These are phyloP conservation scores for Decapterus maruadsi DNA, from an alignment of 2,797 vertebrate genomes.

Conservation along the genomic window DNA sequence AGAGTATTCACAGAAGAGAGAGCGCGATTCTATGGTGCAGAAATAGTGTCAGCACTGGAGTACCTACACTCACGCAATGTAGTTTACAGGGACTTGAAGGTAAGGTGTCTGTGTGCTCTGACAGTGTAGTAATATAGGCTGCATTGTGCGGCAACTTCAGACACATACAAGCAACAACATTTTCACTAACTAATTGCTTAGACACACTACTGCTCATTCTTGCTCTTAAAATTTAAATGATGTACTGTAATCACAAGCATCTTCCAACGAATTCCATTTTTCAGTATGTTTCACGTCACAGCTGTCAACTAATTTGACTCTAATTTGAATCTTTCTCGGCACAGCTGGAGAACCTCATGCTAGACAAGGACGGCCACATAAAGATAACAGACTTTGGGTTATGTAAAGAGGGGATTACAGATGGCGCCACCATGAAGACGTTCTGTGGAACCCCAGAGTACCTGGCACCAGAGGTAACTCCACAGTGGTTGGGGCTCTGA, in stretches of 20 bases:
- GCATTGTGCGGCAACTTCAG: neutral
- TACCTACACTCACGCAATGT: constrained; percentile 95
- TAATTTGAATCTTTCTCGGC: constrained; percentile 23
- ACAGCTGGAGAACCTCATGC: constrained; percentile 97
- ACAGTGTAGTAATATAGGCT: neutral
- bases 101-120: constrained; percentile 50
- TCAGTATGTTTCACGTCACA: neutral
- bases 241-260: neutral
- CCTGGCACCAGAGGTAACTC: constrained; percentile 92
- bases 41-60: constrained; percentile 95
- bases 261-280: neutral
- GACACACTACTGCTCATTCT: neutral
- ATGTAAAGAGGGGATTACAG: constrained; percentile 96
- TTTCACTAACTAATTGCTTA: neutral
- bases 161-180: neutral
- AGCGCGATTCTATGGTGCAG: constrained; percentile 94
- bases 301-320: constrained; percentile 12
- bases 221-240: neutral
- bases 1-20: constrained; percentile 95
- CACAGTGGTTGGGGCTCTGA: neutral
- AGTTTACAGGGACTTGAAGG: constrained; percentile 97
- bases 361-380: constrained; percentile 97
- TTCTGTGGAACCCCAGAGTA: constrained; percentile 98
- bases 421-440: constrained; percentile 96
- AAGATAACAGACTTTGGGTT: constrained; percentile 98